Conservation (phyloP, 2,113 vertebrate species). For the Phasianus colchicus region DNA sequence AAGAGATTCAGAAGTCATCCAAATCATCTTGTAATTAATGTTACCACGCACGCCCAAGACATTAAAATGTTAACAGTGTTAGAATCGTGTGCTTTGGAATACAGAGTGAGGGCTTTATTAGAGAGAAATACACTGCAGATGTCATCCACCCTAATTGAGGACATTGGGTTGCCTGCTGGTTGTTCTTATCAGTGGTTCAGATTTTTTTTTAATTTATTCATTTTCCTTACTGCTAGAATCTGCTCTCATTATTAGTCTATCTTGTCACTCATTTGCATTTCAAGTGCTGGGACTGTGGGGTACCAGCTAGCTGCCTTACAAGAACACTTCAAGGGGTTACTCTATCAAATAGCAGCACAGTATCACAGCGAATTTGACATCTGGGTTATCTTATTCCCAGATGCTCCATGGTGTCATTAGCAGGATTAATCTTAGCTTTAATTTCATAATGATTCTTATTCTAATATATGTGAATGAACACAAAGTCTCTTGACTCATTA, state of each 20-base stretch:
- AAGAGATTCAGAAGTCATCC: constrained; percentile 95
- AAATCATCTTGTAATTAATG: constrained; percentile 99
- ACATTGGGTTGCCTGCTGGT: constrained; percentile 98
- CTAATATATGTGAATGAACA: constrained; percentile 99
- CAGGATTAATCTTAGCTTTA: constrained; percentile 99
- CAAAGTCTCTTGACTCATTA: constrained; percentile 99
- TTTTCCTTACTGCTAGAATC: constrained; percentile 94
- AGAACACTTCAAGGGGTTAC: constrained; percentile 90
- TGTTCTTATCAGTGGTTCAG: constrained; percentile 94
- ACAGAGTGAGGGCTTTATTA: constrained; percentile 99
- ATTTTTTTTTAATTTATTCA: constrained; percentile 95
- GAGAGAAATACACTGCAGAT: constrained; percentile 93
- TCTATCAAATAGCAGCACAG: constrained; percentile 86
- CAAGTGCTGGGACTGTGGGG: constrained; percentile 92
- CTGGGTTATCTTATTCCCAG: constrained; percentile 95
- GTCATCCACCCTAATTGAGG: constrained; percentile 99
- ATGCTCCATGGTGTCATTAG: constrained; percentile 98
- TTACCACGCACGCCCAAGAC: constrained; percentile 96
- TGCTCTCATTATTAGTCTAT: constrained; percentile 99
- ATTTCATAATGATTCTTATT: constrained; percentile 99
- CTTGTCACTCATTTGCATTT: constrained; percentile 98
- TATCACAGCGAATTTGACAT: constrained; percentile 91
- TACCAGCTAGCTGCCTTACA: constrained; percentile 87
- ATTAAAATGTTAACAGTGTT: constrained; percentile 99
- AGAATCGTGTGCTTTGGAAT: constrained; percentile 98